Percentiles rank a stretch among this genome's conserved stretches.
These are phyloP conservation scores for Eclectus roratus DNA, from an alignment of 2,113 vertebrate genomes.

Conservation along the genomic window DNA sequence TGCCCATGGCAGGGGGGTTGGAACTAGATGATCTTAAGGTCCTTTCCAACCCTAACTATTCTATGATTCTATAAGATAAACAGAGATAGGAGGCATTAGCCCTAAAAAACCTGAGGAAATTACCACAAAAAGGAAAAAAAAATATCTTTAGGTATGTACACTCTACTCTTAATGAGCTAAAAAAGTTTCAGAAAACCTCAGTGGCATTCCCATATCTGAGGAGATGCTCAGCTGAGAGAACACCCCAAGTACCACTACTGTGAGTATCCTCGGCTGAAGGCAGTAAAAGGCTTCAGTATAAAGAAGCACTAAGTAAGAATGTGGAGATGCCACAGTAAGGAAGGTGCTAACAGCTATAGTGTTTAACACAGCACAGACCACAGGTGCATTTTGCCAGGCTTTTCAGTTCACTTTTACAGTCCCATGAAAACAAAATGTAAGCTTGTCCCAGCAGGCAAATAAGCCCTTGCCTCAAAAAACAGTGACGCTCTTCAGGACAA, in stretches of 20 bases:
- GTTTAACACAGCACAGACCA: neutral
- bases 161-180: neutral
- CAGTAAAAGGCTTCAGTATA: neutral
- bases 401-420: neutral
- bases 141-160: neutral
- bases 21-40: no score
- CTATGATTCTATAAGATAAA: neutral
- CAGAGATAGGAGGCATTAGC: neutral
- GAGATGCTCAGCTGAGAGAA: neutral
- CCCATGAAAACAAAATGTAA: neutral
- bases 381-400: neutral
- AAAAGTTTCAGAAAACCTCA: neutral
- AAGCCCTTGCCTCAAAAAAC: neutral
- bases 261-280: neutral
- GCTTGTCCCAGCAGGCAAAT: neutral
- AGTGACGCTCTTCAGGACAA: neutral
- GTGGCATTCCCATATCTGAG: neutral
- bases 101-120: neutral
- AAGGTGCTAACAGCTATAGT: neutral
- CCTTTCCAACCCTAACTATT: no score
- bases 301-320: neutral
- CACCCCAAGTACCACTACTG: neutral
- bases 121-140: neutral
- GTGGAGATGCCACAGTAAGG: neutral
- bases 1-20: no score